Conservation (phyloP, 2,797 vertebrate genomes). For the Neoniphon sammara region DNA sequence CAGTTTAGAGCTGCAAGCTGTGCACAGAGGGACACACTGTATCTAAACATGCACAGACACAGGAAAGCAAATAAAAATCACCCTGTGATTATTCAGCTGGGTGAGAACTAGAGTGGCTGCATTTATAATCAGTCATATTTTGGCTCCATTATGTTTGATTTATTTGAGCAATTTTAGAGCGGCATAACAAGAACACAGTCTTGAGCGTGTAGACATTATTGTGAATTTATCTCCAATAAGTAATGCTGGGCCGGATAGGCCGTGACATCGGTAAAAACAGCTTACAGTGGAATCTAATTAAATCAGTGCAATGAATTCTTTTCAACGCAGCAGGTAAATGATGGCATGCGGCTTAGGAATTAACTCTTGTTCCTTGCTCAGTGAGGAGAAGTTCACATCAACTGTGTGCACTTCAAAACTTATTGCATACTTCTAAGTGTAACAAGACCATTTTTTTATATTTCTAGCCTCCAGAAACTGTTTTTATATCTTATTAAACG, state of each 20-base stretch:
- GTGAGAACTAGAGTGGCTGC: constrained; percentile 27
- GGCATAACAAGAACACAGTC: constrained; percentile 37
- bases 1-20: background rate
- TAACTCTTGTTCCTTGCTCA: constrained; percentile 64
- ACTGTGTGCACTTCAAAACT: constrained; percentile 32
- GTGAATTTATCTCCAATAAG: constrained; percentile 21
- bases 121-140: constrained; percentile 28
- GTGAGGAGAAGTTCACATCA: constrained; percentile 44
- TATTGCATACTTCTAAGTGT: background rate
- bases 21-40: background rate
- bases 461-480: constrained; percentile 42
- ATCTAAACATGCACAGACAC: constrained; percentile 13
- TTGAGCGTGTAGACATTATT: constrained; percentile 20
- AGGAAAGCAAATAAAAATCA: constrained; percentile 32
- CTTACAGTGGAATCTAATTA: constrained; percentile 61
- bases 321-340: constrained; percentile 56
- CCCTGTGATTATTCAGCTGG: constrained; percentile 46
- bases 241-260: background rate
- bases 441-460: constrained; percentile 33
- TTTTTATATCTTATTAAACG: constrained; percentile 13
- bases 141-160: constrained; percentile 19
- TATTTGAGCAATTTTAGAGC: constrained; percentile 15
- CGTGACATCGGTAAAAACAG: constrained; percentile 51
- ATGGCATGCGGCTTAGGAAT: constrained; percentile 57
- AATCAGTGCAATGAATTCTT: constrained; percentile 50